A percentile compares a stretch with the other conserved stretches of the same genome.
Evolutionary conservation across 2,113 vertebrate genomes (phyloP).

Genomic region (Brachyistius frenatus): DNA sequence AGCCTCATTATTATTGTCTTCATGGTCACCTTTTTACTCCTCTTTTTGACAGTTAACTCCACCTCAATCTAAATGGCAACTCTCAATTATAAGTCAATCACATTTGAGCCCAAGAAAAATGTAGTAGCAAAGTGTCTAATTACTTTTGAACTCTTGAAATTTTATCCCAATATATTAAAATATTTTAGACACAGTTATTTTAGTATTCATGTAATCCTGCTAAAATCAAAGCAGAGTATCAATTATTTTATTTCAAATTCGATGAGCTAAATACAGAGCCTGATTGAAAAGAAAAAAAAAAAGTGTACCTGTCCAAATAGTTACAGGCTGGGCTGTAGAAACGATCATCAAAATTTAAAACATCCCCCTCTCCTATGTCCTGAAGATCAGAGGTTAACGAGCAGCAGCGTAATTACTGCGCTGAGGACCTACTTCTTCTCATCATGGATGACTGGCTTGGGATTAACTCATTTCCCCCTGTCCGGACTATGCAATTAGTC

Average conservation of each 20-base stretch:
- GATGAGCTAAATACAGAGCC: background rate
- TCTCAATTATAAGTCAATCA: background rate
- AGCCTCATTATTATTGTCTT: too few relatives aligned
- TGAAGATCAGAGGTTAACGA: slow-evolving; percentile 69
- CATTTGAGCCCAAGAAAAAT: background rate
- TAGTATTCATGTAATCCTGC: too few relatives aligned
- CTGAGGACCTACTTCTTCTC: slow-evolving; percentile 66
- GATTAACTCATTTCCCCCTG: slow-evolving; percentile 79
- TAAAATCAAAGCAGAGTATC: background rate
- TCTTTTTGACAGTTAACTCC: background rate
- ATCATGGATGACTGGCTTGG: slow-evolving; percentile 73
- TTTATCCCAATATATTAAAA: background rate
- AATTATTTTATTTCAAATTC: background rate
- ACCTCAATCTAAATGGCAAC: background rate
- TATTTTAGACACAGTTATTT: too few relatives aligned
- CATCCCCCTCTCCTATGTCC: slow-evolving; percentile 24
- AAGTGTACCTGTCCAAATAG: slow-evolving; percentile 1
- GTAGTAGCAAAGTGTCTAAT: background rate
- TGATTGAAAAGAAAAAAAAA: background rate
- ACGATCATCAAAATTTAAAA: slow-evolving; percentile 22
- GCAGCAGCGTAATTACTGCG: slow-evolving; percentile 69
- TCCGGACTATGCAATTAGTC: slow-evolving; percentile 78
- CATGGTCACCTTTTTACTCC: background rate
- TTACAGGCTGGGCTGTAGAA: slow-evolving; percentile 1
- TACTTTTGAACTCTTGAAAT: background rate